Base-by-base conservation (phyloP, 2,888 invertebrate species). In the Dysmachus trigonus region DNA sequence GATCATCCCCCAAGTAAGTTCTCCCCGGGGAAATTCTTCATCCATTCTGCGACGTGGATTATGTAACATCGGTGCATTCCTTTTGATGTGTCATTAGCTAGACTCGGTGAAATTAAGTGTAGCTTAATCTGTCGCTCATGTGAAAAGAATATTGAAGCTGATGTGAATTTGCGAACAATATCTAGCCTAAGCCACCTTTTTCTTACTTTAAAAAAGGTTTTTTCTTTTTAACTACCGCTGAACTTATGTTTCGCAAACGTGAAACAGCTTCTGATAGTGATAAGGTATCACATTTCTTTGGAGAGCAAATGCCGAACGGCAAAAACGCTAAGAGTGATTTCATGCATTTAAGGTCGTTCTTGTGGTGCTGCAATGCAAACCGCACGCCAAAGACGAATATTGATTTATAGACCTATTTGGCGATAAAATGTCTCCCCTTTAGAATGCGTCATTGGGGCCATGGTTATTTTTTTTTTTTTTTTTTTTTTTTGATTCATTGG, bases 1-100 rank as follows among this genome's bases (percentile, higher is more conserved):
- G 86, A 76, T 90, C 81, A 87, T 92, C 82, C 91, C 91, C 86
- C 89, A 88, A 88, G 92, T 92, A 92, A 87, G 92, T 88, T 86
- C 35, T 15, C 8, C n/a, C 13, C 27, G 18, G 35, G 27, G 27
- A 51, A 62, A 71, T 30, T 47, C 18, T 30, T 47, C 18, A n/a
- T 13, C 47, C 3, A 15, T 18, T 72, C 10, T 22, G 35, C 47
- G 62, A 62, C 13, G n/a, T 76, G 13, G 31, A 18, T 82, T 82
- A 82, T 62, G 81, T 82, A 82, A 82, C 33, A 35, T 15, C 62
- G 62, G 62, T 27, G 62, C 27, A 62, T 41, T 41, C 22, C 27
- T 62, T 62, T 35, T 41, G 38, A 22, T 77, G 18, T 53, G n/a
- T 53, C 8, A 8, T 53, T 6, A 18, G 2, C 53, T 18, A 53